These are phyloP conservation scores for Lagria hirta DNA, from an alignment of 2,888 invertebrate genomes.

Conservation along the genomic window DNA sequence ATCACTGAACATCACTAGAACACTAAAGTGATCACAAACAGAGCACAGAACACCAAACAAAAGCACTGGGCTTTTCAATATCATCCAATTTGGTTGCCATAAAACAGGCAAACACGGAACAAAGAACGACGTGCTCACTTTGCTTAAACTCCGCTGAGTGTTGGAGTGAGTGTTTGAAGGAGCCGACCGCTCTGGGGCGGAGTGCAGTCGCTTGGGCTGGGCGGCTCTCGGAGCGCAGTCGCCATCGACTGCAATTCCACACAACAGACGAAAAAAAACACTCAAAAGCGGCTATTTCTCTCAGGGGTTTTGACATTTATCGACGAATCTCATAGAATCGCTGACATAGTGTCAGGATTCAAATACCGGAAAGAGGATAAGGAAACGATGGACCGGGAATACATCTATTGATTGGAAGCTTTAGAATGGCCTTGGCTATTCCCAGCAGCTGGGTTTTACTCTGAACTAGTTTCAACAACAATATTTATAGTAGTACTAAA, in stretches of 20 bases:
- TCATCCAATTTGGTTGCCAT: too few species aligned
- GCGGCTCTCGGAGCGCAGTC: constrained; percentile 40
- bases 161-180: constrained; percentile 41
- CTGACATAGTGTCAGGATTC: constrained; percentile 14
- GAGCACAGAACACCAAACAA: too few species aligned
- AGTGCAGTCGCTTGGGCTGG: constrained; percentile 48
- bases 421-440: too few species aligned
- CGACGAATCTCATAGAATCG: constrained; percentile 12
- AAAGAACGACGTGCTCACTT: constrained; percentile 37
- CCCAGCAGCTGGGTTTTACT: too few species aligned
- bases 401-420: constrained; percentile 20
- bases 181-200: constrained; percentile 48
- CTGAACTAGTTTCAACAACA: too few species aligned
- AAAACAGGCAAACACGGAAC: constrained; percentile 36
- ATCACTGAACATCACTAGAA: constrained; percentile 16
- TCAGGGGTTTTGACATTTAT: constrained; percentile 16
- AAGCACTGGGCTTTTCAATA: constrained; percentile 16
- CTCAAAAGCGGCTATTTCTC: constrained; percentile 8
- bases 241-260: constrained; percentile 21
- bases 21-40: constrained; percentile 5
- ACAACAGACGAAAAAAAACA: constrained; percentile 7
- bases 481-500: too few species aligned
- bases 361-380: constrained; percentile 19
- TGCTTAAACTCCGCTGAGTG: constrained; percentile 38
- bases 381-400: constrained; percentile 13